Base-by-base conservation (phyloP, 2,797 vertebrate genomes). In the Mormyrops attenuatus region DNA sequence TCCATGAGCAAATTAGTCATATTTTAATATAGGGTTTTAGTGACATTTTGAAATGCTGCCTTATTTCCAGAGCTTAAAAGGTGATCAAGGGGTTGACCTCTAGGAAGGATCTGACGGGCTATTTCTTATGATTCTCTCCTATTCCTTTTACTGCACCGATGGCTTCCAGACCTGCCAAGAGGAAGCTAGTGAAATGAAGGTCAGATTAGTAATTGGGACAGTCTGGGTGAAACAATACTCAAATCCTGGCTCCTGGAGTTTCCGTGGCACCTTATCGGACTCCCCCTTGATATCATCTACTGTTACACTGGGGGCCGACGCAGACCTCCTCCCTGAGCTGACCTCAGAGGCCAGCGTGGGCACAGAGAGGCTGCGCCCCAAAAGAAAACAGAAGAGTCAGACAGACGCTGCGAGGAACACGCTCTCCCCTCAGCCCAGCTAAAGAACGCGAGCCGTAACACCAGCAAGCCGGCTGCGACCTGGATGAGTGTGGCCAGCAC, bases 371-470 rank as follows among this genome's bases (percentile, higher is more conserved):
- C 84, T 69, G 22, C 3, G 85, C 66, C 60, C 41, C 13, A 84
- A 55, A 82, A 88, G 89, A 90, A 92, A 91, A 88, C 52, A 91
- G 92, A 90, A 88, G 89, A 92, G 90, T 89, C 87, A 90, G 91
- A 91, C 90, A 91, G 91, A 90, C 89, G 90, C 60, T 87, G 91
- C 47, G 88, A 90, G 89, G 89, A 89, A 89, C 73, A 52, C 50
- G 88, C 7, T 90, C 22, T 50, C 89, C 52, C 84, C 11, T 0
- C 34, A 5, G 47, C 0, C 7, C 86, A 90, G 49, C 91, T 91
- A 94, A 88, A 91, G 91, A n/a, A 94, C 91, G 90, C 60, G 85
- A 89, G 91, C 88, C 93, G 92, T 92, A 94, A 93, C 53, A 91
- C 91, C 92, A 91, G 90, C 91, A 93, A 94, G 90, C 92, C 93